Conservation (phyloP, 2,113 vertebrate genomes). For the Varanus salvator region DNA sequence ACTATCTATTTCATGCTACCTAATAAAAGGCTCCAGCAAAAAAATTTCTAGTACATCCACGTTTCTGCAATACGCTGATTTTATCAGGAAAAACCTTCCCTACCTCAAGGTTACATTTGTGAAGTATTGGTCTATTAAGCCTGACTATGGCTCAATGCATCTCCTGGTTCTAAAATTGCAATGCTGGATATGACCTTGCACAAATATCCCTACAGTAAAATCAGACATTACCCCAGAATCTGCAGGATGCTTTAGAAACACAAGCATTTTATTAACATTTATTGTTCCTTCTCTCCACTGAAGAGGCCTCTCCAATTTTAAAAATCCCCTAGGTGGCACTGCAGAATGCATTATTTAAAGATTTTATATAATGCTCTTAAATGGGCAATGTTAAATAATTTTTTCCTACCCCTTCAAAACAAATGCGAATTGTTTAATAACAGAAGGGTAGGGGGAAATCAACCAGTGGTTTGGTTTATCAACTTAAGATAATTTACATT, state of each 20-base stretch:
- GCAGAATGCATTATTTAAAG: constrained; percentile 77
- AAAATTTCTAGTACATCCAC: constrained; percentile 30
- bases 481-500: constrained; percentile 43
- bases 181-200: constrained; percentile 47
- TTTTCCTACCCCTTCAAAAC: constrained; percentile 61
- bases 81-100: constrained; percentile 36
- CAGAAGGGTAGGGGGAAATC: constrained; percentile 40
- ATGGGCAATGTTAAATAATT: constrained; percentile 61
- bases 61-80: constrained; percentile 51
- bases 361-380: constrained; percentile 63
- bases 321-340: constrained; percentile 84
- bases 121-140: constrained; percentile 63
- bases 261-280: constrained; percentile 51
- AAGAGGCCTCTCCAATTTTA: constrained; percentile 40
- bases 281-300: constrained; percentile 47
- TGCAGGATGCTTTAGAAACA: constrained; percentile 32
- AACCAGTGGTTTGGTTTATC: constrained; percentile 39
- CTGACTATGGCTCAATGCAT: constrained; percentile 16
- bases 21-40: constrained; percentile 36
- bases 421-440: constrained; percentile 61
- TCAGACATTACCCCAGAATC: constrained; percentile 49
- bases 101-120: constrained; percentile 62
- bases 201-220: constrained; percentile 54
- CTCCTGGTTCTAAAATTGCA: constrained; percentile 21
- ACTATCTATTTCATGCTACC: constrained; percentile 17